Conservation (phyloP, 2,113 vertebrate genomes). For the Tamias sibiricus region DNA sequence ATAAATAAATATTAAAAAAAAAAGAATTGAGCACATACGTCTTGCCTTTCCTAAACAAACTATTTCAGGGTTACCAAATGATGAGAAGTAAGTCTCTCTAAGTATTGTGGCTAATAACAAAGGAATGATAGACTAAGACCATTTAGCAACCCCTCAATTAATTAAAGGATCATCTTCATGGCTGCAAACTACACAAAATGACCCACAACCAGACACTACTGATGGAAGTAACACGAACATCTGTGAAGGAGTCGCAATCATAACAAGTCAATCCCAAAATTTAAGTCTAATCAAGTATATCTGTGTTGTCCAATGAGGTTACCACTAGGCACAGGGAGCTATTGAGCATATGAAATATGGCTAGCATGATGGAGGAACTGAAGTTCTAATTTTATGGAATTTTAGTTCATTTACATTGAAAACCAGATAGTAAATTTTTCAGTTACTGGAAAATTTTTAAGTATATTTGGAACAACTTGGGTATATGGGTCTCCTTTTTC, state of each 20-base stretch:
- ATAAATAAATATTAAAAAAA: too few species aligned
- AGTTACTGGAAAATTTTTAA: slow-evolving; percentile 45
- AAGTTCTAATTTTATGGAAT: slow-evolving; percentile 23
- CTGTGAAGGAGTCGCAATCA: not conserved
- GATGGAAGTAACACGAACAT: not conserved
- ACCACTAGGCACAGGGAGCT: not conserved
- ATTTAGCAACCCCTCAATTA: not conserved
- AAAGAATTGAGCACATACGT: not conserved
- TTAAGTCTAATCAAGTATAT: slow-evolving; percentile 39
- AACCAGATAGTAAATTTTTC: slow-evolving; percentile 29
- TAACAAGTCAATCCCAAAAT: not conserved
- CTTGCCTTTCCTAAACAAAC: slow-evolving; percentile 35
- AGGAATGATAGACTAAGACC: not conserved
- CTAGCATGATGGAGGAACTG: not conserved
- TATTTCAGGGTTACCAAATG: slow-evolving; percentile 36
- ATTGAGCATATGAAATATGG: not conserved
- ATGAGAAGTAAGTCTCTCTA: slow-evolving; percentile 9
- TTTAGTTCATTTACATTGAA: slow-evolving; percentile 36
- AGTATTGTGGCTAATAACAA: not conserved
- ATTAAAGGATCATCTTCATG: not conserved
- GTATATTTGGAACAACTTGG: slow-evolving; percentile 17
- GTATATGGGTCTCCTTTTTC: slow-evolving; percentile 25
- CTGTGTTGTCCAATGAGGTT: not conserved
- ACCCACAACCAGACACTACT: not conserved
- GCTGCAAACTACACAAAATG: not conserved